Percentiles rank a stretch among this genome's conserved stretches.
phyloP scores from a whole-genome alignment of 2,113 vertebrate species.

The Chaenocephalus aceratus region DNA sequence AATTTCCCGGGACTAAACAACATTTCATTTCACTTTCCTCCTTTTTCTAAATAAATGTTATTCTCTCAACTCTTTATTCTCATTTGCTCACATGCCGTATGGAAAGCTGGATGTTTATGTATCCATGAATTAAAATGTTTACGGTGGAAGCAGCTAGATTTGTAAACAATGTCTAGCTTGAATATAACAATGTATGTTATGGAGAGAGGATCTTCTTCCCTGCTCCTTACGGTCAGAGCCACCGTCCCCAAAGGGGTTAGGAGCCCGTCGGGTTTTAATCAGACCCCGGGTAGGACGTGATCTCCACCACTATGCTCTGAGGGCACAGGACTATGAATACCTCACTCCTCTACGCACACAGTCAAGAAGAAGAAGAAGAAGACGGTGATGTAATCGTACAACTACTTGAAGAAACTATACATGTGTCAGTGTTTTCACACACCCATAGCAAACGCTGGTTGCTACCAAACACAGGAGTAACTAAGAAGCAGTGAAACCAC shows the following conservation, averaged over 20 bases:
- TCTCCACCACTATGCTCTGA: conserved; percentile 4
- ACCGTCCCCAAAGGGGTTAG: not conserved
- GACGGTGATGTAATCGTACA: conserved; percentile 40
- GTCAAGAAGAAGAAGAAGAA: conserved; percentile 1
- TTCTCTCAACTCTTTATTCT: too few relatives aligned
- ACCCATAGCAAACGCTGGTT: conserved; percentile 65
- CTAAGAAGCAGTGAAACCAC: conserved; percentile 42
- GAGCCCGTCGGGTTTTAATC: not conserved
- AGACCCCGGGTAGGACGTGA: not conserved
- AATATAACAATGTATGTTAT: not conserved
- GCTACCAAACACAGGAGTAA: conserved; percentile 79
- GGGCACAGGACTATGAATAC: conserved; percentile 38
- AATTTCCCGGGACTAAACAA: not conserved
- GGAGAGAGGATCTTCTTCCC: not conserved
- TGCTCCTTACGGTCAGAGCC: too few relatives aligned
- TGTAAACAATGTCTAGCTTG: not conserved
- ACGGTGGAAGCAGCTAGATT: too few relatives aligned
- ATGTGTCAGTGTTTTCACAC: conserved; percentile 36
- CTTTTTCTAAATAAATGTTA: not conserved
- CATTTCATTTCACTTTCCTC: not conserved
- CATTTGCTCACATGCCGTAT: not conserved
- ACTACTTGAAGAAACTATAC: not conserved
- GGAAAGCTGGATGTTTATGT: too few relatives aligned
- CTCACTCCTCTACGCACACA: not conserved
- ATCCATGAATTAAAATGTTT: too few relatives aligned